A percentile compares a stretch with the other conserved stretches of the same genome.
These are phyloP conservation scores for Calliopsis andreniformis DNA, from an alignment of 1,140 invertebrate genomes.

Conservation along the genomic window DNA sequence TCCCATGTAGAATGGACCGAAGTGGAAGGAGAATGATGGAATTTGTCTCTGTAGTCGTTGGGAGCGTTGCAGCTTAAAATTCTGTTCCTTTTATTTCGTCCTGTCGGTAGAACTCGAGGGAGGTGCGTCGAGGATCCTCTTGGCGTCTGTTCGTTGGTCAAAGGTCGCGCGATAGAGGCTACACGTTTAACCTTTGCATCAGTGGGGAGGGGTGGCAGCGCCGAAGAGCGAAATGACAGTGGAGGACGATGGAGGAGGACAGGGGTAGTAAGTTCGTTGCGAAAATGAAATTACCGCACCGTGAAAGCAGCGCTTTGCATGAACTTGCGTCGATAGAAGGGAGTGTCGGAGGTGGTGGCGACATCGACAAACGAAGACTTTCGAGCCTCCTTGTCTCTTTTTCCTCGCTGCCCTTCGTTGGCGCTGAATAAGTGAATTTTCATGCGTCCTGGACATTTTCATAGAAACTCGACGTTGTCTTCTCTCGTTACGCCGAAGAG, in stretches of 20 bases:
- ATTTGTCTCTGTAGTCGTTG: too few relatives aligned
- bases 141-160: constrained; percentile 1
- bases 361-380: constrained; percentile 25
- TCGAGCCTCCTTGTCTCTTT: constrained; percentile 7
- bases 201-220: background rate
- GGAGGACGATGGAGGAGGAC: constrained; percentile 5
- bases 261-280: constrained; percentile 67
- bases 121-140: background rate
- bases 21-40: too few relatives aligned
- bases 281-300: constrained; percentile 74
- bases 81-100: too few relatives aligned
- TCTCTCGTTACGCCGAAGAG: constrained; percentile 11
- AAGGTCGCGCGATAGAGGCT: constrained; percentile 63
- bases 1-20: too few relatives aligned
- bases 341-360: constrained; percentile 1
- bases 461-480: constrained; percentile 23
- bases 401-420: constrained; percentile 7
- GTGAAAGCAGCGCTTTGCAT: constrained; percentile 73
- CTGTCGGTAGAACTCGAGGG: too few relatives aligned
- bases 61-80: too few relatives aligned
- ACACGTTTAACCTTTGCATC: constrained; percentile 51
- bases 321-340: constrained; percentile 57
- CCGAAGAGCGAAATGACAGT: constrained; percentile 40
- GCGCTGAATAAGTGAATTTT: constrained; percentile 64
- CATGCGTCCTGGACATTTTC: constrained; percentile 48